phyloP scores from a whole-genome alignment of 2,888 invertebrate genomes.

The Lithophane semibrunnea region DNA sequence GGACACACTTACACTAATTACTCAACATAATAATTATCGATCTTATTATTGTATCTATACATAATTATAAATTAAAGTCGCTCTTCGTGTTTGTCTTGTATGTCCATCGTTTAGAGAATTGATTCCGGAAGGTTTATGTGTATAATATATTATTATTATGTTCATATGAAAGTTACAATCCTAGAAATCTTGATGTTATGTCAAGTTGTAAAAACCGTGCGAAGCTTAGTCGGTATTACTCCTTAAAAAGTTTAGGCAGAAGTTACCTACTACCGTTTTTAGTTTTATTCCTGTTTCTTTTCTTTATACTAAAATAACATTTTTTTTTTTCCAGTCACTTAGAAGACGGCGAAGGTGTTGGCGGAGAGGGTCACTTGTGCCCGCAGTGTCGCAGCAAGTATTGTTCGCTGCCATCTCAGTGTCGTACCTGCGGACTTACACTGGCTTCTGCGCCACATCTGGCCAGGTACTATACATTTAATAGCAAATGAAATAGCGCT shows the following conservation, averaged over 20 bases:
- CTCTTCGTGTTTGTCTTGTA: no score
- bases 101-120: no score
- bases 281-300: not conserved
- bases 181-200: no score
- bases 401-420: conserved; percentile 99
- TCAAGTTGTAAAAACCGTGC: no score
- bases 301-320: not conserved
- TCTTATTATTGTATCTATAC: not conserved
- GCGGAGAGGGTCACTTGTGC: conserved; percentile 95
- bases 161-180: no score
- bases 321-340: conserved; percentile 77
- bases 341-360: conserved; percentile 93
- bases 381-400: conserved; percentile 99
- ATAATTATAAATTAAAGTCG: no score
- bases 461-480: conserved; percentile 89
- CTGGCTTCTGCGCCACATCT: conserved; percentile 99
- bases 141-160: no score
- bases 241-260: not conserved
- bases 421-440: conserved; percentile 98
- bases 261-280: no score
- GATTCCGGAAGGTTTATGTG: no score
- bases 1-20: not conserved
- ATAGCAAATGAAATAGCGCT: not conserved
- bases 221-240: not conserved
- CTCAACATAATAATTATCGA: not conserved